A percentile compares a stretch with the other conserved stretches of the same genome.
These are phyloP conservation scores for Gymnoscopelus braueri DNA, from an alignment of 2,797 vertebrate genomes.

Conservation along the genomic window DNA sequence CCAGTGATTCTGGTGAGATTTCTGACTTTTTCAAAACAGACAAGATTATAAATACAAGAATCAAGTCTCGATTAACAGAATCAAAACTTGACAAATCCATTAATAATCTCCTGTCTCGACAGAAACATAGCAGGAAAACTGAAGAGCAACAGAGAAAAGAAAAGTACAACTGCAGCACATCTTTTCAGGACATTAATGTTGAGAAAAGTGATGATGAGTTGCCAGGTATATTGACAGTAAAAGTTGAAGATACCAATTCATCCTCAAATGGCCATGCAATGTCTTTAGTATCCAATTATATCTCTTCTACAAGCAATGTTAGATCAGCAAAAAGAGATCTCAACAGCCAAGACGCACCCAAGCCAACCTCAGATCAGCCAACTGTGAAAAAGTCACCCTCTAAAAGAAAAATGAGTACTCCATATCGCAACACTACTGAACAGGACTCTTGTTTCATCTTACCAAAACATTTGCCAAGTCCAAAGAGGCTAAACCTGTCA, in stretches of 20 bases:
- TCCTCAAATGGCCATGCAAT: slow-evolving; percentile 75
- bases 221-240: slow-evolving; percentile 70
- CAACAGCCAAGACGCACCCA: slow-evolving; percentile 69
- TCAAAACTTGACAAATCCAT: slow-evolving; percentile 89
- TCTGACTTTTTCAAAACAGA: slow-evolving; percentile 88
- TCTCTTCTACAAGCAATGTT: slow-evolving; percentile 57
- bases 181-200: slow-evolving; percentile 69
- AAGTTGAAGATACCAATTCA: slow-evolving; percentile 66
- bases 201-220: slow-evolving; percentile 65
- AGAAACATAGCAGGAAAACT: slow-evolving; percentile 85
- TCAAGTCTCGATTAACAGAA: slow-evolving; percentile 83
- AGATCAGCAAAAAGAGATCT: slow-evolving; percentile 58
- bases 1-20: slow-evolving; percentile 83
- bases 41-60: slow-evolving; percentile 86
- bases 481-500: slow-evolving; percentile 87
- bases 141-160: slow-evolving; percentile 80
- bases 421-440: slow-evolving; percentile 92
- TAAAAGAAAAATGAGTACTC: slow-evolving; percentile 86
- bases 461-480: slow-evolving; percentile 89
- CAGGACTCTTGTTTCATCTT: slow-evolving; percentile 94
- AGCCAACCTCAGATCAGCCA: slow-evolving; percentile 70
- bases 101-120: slow-evolving; percentile 83
- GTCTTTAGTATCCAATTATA: slow-evolving; percentile 72
- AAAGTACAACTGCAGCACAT: slow-evolving; percentile 80
- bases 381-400: slow-evolving; percentile 77